phyloP scores from a whole-genome alignment of 2,113 vertebrate species.

The Pipra filicauda region DNA sequence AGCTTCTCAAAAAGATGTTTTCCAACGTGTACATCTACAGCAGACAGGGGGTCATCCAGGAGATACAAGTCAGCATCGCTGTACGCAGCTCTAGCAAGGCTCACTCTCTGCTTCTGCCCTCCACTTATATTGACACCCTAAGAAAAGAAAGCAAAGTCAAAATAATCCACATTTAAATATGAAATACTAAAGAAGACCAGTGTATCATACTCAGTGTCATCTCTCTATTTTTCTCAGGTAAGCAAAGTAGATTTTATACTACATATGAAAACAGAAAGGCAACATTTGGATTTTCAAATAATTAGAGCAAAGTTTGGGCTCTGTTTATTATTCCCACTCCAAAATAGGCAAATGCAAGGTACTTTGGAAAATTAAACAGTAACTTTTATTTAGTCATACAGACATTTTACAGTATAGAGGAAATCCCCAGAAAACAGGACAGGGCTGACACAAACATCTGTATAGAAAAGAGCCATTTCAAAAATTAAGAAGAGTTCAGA shows the following conservation, averaged over 20 bases:
- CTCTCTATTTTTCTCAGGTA: neutral
- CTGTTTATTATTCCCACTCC: neutral
- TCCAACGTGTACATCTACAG: slow-evolving; percentile 83
- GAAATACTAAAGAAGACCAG: neutral
- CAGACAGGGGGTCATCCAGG: slow-evolving; percentile 82
- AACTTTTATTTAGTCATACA: neutral
- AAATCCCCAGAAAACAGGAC: neutral
- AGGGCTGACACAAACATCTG: neutral
- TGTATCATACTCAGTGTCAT: neutral
- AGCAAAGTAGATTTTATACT: neutral
- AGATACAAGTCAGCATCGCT: slow-evolving; percentile 80
- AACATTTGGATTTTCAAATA: neutral
- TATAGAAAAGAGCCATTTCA: neutral
- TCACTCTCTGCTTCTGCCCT: slow-evolving; percentile 85
- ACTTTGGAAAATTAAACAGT: neutral
- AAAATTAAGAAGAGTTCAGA: neutral
- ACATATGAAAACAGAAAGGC: neutral
- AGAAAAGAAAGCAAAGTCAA: neutral
- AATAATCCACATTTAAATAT: neutral
- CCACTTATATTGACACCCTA: slow-evolving; percentile 84
- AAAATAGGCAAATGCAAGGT: neutral
- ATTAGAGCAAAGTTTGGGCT: neutral
- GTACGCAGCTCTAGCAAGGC: slow-evolving; percentile 80
- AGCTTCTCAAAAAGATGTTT: slow-evolving; percentile 85
- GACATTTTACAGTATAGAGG: neutral